These are phyloP conservation scores for Paguma larvata DNA, from an alignment of 2,797 vertebrate species.

Conservation along the genomic window DNA sequence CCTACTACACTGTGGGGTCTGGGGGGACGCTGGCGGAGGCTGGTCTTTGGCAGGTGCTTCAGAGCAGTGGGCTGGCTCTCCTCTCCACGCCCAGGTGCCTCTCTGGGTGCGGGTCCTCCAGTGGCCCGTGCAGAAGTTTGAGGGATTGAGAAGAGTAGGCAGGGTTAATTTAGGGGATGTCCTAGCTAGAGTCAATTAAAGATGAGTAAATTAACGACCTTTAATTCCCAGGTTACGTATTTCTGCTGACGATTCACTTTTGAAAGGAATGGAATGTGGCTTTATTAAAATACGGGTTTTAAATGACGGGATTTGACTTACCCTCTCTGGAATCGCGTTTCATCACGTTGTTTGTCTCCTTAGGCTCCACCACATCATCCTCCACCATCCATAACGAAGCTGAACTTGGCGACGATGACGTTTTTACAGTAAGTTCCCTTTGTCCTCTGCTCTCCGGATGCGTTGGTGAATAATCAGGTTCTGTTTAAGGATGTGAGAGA, in stretches of 20 bases:
- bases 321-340: background rate
- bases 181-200: background rate
- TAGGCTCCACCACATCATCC: slow-evolving; percentile 98
- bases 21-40: background rate
- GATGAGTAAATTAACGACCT: slow-evolving; percentile 4
- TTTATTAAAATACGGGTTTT: slow-evolving; percentile 34
- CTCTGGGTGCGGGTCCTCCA: background rate
- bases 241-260: background rate
- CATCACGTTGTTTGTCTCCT: slow-evolving; percentile 64
- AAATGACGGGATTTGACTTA: background rate
- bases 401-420: slow-evolving; percentile 98
- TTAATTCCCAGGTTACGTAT: background rate
- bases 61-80: background rate
- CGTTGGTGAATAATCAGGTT: background rate
- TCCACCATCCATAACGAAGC: slow-evolving; percentile 98
- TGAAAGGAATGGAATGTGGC: background rate
- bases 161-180: slow-evolving; percentile 33
- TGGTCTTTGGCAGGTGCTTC: fast-evolving
- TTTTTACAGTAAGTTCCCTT: slow-evolving; percentile 95
- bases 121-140: background rate
- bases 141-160: background rate
- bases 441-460: background rate
- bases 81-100: fast-evolving
- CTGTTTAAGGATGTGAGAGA: background rate
- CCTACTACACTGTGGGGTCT: fast-evolving